Evolutionary conservation across 1,140 invertebrate genomes (phyloP).

Genomic region (Thaumatotibia leucotreta): DNA sequence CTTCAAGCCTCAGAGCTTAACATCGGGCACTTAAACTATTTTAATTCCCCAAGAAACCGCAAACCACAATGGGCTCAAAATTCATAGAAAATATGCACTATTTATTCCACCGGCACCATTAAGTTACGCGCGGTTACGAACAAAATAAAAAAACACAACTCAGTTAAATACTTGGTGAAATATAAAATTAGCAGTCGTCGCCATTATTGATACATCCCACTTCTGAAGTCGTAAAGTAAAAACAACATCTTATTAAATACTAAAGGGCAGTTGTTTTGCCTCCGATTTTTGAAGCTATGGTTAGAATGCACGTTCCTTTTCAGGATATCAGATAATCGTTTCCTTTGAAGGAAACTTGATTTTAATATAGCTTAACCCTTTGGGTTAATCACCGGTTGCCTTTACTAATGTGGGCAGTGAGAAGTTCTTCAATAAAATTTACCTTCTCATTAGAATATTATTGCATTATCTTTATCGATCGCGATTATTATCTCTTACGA

Average conservation of each 20-base stretch:
- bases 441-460: neutral
- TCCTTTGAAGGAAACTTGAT: slow-evolving; percentile 1
- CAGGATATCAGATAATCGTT: neutral
- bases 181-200: neutral
- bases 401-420: neutral
- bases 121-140: neutral
- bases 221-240: too few relatives aligned
- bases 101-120: neutral
- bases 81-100: neutral
- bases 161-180: neutral
- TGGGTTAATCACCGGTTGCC: slow-evolving; percentile 6
- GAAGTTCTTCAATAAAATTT: neutral
- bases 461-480: neutral
- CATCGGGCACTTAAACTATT: neutral
- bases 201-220: too few relatives aligned
- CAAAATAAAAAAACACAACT: neutral
- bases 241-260: neutral
- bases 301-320: neutral
- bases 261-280: neutral
- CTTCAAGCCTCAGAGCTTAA: neutral
- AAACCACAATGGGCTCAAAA: neutral
- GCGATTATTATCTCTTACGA: too few relatives aligned
- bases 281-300: neutral
- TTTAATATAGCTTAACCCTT: slow-evolving; percentile 10
- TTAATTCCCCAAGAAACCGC: neutral